These are phyloP conservation scores for Rattus rattus DNA, from an alignment of 2,113 vertebrate genomes.

Conservation along the genomic window DNA sequence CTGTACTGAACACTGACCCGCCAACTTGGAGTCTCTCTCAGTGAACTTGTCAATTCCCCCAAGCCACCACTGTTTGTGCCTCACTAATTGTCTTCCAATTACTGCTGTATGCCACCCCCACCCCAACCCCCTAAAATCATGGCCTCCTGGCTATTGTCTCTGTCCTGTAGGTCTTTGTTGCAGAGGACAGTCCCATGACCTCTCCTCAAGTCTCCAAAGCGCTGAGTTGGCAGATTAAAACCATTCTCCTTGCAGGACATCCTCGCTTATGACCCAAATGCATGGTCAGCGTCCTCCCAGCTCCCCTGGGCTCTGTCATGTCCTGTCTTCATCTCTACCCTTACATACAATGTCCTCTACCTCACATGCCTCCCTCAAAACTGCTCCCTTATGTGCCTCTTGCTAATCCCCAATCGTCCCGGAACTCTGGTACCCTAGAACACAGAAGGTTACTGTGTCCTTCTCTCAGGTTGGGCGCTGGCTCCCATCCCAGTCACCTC, in stretches of 20 bases:
- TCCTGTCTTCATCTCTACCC: not conserved
- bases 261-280: not conserved
- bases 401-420: not conserved
- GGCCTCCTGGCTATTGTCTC: not conserved
- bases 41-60: not conserved
- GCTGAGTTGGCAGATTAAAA: not conserved
- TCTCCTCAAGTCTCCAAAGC: not conserved
- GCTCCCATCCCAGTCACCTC: not conserved
- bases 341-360: not conserved
- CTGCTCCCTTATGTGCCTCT: not conserved
- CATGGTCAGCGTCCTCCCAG: not conserved
- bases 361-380: not conserved
- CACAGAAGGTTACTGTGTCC: not conserved
- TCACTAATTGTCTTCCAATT: not conserved
- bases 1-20: not conserved
- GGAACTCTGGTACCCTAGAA: not conserved
- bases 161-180: not conserved
- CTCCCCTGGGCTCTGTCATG: not conserved
- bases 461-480: not conserved
- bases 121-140: not conserved
- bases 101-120: not conserved
- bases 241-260: not conserved
- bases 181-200: not conserved
- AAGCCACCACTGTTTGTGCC: not conserved
- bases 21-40: not conserved